Conservation (phyloP, 2,888 invertebrate genomes). For the Elysia crispata region DNA sequence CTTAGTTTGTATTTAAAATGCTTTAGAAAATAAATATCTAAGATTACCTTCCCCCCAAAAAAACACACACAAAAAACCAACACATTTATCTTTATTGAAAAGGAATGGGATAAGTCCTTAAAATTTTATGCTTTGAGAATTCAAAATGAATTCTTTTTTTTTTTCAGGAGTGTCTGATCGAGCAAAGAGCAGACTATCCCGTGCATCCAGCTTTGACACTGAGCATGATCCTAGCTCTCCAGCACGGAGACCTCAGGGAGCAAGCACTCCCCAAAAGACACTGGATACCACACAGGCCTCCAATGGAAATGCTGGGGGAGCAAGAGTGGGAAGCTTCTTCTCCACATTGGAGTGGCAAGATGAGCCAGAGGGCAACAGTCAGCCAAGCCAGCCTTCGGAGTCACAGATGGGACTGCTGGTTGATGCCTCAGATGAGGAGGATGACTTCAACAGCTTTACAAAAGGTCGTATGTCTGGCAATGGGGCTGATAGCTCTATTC, state of each 20-base stretch:
- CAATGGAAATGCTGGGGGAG: constrained; percentile 37
- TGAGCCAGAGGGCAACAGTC: constrained; percentile 15
- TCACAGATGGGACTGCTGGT: constrained; percentile 57
- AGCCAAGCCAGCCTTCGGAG: constrained; percentile 50
- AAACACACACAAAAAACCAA: too few species aligned
- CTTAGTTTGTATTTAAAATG: too few species aligned
- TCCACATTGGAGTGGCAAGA: constrained; percentile 65
- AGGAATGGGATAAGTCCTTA: too few species aligned
- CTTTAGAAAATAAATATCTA: too few species aligned
- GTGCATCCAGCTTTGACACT: constrained; percentile 65
- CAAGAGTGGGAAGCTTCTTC: constrained; percentile 57
- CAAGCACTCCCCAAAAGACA: constrained; percentile 26
- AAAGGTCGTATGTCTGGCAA: constrained; percentile 48
- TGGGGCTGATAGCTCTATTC: constrained; percentile 38
- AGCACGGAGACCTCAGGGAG: constrained; percentile 28
- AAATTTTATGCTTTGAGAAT: background rate
- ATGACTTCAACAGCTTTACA: constrained; percentile 66
- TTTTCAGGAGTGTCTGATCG: constrained; percentile 68
- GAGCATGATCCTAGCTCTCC: constrained; percentile 59
- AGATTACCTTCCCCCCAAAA: too few species aligned
- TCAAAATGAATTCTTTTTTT: constrained; percentile 1
- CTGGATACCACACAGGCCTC: constrained; percentile 15
- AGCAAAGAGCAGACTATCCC: constrained; percentile 61
- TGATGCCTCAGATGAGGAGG: constrained; percentile 61
- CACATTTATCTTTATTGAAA: too few species aligned